Base-by-base conservation (phyloP, 2,888 invertebrate species). In the Drosophila mimica region DNA sequence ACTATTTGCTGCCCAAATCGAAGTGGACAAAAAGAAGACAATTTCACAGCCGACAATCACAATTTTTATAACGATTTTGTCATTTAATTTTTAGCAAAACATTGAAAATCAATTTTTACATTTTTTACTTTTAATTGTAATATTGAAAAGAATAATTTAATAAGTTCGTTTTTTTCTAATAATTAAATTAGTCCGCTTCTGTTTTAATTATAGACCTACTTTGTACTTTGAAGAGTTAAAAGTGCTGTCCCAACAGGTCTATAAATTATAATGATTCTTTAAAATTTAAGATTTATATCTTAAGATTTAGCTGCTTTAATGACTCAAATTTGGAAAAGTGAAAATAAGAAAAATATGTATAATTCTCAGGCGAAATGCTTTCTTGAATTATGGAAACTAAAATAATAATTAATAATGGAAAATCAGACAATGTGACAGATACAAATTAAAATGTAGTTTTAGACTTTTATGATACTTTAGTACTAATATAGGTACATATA, bases 81-180 rank as follows among this genome's bases (percentile, higher is more conserved):
- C 46, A 46, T 60, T 56, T 11, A 51, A 4, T 51, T 51, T 54
- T 72, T 31, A 30, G 51, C 43, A 65, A 81, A 80, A 80, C 77
- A 77, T 62, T 67, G 74, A 83, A 83, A 83, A 67, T 73, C 80
- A 84, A 80, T 80, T 72, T 53, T 20, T 20, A 0, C 4, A 25
- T 40, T 17, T 52, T 28, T 33, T 28, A 17, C 9, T 3, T 46
- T 43, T 53, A n/a, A n/a, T n/a, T n/a, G n/a, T 30, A 30, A n/a
- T 3, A 51, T n/a, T 25, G 25, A 25, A 25, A 3, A 25, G 25
- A 25, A 25, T 25, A 25, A 25, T 25, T 25, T 25, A 25, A 25
- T 25, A 25, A 25, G 25, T 25, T 25, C 1, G 25, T 25, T n/a
- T 11, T 0, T n/a, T 5, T 11, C 6, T n/a, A 6, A 3, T 11